Conservation (phyloP, 2,113 vertebrate genomes). For the Oncorhynchus kisutch region DNA sequence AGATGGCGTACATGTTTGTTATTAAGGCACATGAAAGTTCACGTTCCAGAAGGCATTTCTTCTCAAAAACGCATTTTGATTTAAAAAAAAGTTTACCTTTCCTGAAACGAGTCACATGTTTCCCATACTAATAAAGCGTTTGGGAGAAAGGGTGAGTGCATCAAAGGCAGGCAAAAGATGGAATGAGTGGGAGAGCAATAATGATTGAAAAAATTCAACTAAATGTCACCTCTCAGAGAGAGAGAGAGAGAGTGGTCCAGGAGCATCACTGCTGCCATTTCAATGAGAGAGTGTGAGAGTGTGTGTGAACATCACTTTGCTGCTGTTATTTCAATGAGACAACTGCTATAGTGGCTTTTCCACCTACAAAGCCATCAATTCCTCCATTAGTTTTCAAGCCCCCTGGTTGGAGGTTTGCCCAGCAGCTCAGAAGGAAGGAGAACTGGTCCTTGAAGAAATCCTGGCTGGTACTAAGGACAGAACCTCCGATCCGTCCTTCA, state of each 20-base stretch:
- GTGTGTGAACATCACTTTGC: background rate
- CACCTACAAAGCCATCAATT: constrained; percentile 58
- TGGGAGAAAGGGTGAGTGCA: background rate
- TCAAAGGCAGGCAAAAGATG: constrained; percentile 2
- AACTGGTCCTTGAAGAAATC: too few species aligned
- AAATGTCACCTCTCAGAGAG: constrained; percentile 58
- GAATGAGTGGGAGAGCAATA: constrained; percentile 57
- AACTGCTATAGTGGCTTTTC: constrained; percentile 55
- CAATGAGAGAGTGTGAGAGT: too few species aligned
- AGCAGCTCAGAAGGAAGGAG: background rate
- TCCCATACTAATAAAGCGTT: too few species aligned
- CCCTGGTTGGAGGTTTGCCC: background rate
- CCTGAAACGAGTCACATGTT: too few species aligned
- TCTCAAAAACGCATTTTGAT: too few species aligned
- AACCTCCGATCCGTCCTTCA: too few species aligned
- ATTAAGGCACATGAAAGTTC: too few species aligned
- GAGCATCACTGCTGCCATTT: constrained; percentile 17
- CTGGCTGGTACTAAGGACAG: too few species aligned
- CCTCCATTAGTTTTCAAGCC: constrained; percentile 46
- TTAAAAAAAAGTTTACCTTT: too few species aligned
- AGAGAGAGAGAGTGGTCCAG: constrained; percentile 28
- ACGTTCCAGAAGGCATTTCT: too few species aligned
- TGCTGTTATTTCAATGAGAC: constrained; percentile 59
- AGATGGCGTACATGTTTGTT: too few species aligned
- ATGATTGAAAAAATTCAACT: constrained; percentile 62